phyloP scores from a whole-genome alignment of 2,797 vertebrate genomes.

The Bryconaethiops microstoma region DNA sequence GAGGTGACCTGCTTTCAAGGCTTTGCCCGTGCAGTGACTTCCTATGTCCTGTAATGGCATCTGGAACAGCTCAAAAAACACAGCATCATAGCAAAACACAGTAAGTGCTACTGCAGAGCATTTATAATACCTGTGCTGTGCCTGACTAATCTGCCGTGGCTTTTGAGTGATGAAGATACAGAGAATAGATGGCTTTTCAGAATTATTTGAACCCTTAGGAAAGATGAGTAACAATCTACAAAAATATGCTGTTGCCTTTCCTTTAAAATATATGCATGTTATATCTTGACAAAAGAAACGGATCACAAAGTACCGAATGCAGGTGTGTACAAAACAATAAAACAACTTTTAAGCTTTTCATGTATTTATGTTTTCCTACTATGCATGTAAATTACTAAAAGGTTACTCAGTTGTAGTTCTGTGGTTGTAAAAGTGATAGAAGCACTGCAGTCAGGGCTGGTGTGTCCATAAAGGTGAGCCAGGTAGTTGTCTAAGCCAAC shows the following conservation, averaged over 20 bases:
- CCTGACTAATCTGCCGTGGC: background rate
- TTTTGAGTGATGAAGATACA: background rate
- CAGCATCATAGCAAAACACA: background rate
- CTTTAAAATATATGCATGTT: background rate
- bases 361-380: too few relatives aligned
- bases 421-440: too few relatives aligned
- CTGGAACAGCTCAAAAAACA: background rate
- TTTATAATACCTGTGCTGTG: background rate
- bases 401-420: too few relatives aligned
- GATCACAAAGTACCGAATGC: background rate
- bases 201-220: background rate
- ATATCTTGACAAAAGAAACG: background rate
- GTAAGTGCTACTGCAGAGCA: background rate
- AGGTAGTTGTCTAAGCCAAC: too few relatives aligned
- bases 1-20: conserved; percentile 37
- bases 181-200: background rate
- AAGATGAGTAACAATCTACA: background rate
- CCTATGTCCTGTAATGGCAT: conserved; percentile 14
- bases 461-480: too few relatives aligned
- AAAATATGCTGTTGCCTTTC: background rate
- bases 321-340: too few relatives aligned
- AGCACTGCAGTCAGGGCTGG: too few relatives aligned
- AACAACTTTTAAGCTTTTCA: too few relatives aligned
- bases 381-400: too few relatives aligned
- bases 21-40: conserved; percentile 23